Base-by-base conservation (phyloP, 64 coral and sea anemone species). In the Pocillopora damicornis region DNA sequence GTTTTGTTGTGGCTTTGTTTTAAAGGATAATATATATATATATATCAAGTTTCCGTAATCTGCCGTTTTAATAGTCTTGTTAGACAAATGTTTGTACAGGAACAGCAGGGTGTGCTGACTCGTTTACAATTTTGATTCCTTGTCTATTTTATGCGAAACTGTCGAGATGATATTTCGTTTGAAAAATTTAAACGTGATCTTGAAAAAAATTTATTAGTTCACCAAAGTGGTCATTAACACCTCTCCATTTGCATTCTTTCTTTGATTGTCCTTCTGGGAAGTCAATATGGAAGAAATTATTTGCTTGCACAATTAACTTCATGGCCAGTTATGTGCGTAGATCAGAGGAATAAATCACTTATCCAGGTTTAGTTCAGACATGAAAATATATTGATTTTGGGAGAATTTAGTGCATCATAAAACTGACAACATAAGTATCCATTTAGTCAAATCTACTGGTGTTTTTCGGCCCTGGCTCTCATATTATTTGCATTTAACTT, bases 321-420 rank as follows among this genome's bases (percentile, higher is more conserved):
- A 60, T 79, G 56, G 7, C 18, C 23, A 79, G 23, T 79, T 60
- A 59, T 10, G 18, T 51, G 7, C 7, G 42, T 51, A 51, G 42
- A 51, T 79, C 30, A 2, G 60, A 22, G n/a, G 26, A 79, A 76
- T 15, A 83, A 13, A 83, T 17, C 16, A 81, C 12, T 25, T 36
- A 63, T 63, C 30, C 23, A 81, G 25, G 5, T 63, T 62, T 63
- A 4, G 30, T 63, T 62, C 60, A 45, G 22, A 37, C 15, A 67
- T 83, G 60, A 59, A 63, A 81, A 23, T 63, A 63, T 82, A 61
- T 38, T 82, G 26, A 82, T 82, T 66, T 82, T 82, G 80, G 61
- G 42, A 66, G 10, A 66, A 66, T 66, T 67, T 77, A 11, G 37
- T 22, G 16, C 4, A 82, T 82, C 7, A 68, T 66, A 3, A 35